Evolutionary conservation across 1,140 invertebrate genomes (phyloP).

Genomic region (Bombus confusus): DNA sequence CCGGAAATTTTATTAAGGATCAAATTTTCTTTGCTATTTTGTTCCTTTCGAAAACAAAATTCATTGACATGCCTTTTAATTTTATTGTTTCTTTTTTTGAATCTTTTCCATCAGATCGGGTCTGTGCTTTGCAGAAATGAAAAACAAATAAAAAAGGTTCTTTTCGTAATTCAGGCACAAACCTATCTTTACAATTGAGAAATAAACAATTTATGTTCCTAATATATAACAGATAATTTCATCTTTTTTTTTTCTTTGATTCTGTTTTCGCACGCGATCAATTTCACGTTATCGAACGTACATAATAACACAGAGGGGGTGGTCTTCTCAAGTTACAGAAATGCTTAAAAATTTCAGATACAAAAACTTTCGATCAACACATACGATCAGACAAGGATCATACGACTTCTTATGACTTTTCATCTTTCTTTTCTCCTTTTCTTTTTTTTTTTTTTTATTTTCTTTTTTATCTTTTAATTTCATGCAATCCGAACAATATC

Average conservation of each 20-base stretch:
- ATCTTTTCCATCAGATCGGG: constrained; percentile 44
- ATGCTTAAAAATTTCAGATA: constrained; percentile 49
- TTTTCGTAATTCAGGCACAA: constrained; percentile 61
- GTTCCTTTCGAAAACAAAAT: constrained; percentile 62
- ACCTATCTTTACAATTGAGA: constrained; percentile 71
- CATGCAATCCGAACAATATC: constrained; percentile 33
- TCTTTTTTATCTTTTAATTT: constrained; percentile 14
- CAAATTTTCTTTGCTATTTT: constrained; percentile 48
- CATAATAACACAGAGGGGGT: constrained; percentile 32
- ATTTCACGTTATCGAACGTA: constrained; percentile 12
- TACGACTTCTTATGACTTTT: not conserved
- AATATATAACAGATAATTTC: constrained; percentile 40
- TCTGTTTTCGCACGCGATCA: constrained; percentile 32
- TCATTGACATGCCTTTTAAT: constrained; percentile 50
- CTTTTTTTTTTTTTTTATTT: not conserved
- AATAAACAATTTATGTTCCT: constrained; percentile 58
- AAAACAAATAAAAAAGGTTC: constrained; percentile 68
- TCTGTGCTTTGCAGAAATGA: constrained; percentile 53
- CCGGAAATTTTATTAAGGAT: constrained; percentile 77
- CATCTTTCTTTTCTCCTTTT: not conserved
- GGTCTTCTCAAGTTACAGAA: constrained; percentile 10
- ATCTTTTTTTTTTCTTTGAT: not conserved
- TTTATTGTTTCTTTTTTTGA: not conserved
- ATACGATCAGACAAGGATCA: constrained; percentile 23
- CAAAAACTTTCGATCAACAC: constrained; percentile 32